Evolutionary conservation across 1,140 invertebrate genomes (phyloP).

Genomic region (Cyphomyrmex costatus): DNA sequence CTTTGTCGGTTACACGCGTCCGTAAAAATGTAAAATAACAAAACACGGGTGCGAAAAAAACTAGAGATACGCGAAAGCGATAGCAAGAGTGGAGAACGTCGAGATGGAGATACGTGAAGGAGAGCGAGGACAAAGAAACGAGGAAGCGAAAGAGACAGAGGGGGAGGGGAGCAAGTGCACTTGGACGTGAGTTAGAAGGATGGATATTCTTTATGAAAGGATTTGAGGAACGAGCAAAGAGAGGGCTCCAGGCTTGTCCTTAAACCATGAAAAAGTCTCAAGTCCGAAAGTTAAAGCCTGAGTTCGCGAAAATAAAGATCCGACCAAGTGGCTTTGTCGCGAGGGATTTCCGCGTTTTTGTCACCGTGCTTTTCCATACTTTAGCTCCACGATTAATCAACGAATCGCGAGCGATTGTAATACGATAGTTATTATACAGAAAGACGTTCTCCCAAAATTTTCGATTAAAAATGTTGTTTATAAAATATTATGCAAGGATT

Average conservation of each 20-base stretch:
- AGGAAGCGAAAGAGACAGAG: constrained; percentile 22
- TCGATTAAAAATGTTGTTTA: too few relatives aligned
- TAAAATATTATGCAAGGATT: too few relatives aligned
- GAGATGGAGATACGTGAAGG: constrained; percentile 61
- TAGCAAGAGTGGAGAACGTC: constrained; percentile 20
- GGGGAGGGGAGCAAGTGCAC: background rate
- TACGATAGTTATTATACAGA: too few relatives aligned
- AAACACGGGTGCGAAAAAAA: background rate
- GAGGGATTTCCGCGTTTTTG: constrained; percentile 49
- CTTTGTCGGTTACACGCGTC: constrained; percentile 19
- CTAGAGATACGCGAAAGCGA: constrained; percentile 5
- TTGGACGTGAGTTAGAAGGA: constrained; percentile 35
- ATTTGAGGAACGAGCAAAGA: constrained; percentile 78
- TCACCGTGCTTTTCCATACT: background rate
- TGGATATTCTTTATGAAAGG: constrained; percentile 82
- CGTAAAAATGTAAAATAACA: constrained; percentile 31
- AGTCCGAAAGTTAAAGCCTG: constrained; percentile 82
- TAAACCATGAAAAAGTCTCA: constrained; percentile 81
- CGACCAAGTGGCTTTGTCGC: constrained; percentile 74
- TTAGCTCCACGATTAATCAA: constrained; percentile 8
- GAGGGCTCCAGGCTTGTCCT: constrained; percentile 83
- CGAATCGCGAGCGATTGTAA: background rate
- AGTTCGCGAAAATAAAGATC: constrained; percentile 83
- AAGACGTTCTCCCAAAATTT: too few relatives aligned
- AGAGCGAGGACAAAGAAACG: constrained; percentile 49